Base-by-base conservation (phyloP, 2,113 vertebrate species). In the Ailurus styani region DNA sequence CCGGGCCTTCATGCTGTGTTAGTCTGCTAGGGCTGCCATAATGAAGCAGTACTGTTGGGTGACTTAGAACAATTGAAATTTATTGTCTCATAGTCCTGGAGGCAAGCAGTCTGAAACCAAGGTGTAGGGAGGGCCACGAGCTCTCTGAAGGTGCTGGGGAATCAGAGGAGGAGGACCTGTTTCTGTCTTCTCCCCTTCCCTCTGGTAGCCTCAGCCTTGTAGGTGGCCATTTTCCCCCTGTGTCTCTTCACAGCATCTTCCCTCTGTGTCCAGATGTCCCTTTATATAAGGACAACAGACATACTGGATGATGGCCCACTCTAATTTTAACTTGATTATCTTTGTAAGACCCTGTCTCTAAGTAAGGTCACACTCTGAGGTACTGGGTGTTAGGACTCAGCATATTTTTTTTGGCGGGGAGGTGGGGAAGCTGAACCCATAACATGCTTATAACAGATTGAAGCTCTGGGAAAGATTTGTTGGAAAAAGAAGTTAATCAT, bases 191-290 rank as follows among this genome's bases (percentile, higher is more conserved):
- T 42, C 7, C 86, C n/a, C 31, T 45, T 21, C 31, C 45, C 45
- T 86, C 73, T 37, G 18, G 23, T n/a, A 66, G 64, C 34, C n/a
- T 52, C 23, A 50, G 75, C 31, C 64, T 73, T 25, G 5, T 13
- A 27, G 60, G 21, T 5, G 15, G 31, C 3, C n/a, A 9, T 85
- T 20, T 72, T 79, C 20, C 72, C 0, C 18, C 3, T 34, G 18
- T 8, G 21, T 62, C 3, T 60, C n/a, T 72, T 37, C 54, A 73
- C 27, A n/a, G 3, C 0, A 0, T 23, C 50, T 54, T 55, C 3
- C 37, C 27, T 83, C 37, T 64, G 31, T 55, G 84, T 57, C 40
- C 18, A 79, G 5, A 72, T 45, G 10, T 29, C 8, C 27, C 20
- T 4, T 45, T 37, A 78, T 79, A 3, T 27, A 91, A 68, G 62